These are phyloP conservation scores for Phaedon cochleariae DNA, from an alignment of 2,888 invertebrate genomes.

Conservation along the genomic window DNA sequence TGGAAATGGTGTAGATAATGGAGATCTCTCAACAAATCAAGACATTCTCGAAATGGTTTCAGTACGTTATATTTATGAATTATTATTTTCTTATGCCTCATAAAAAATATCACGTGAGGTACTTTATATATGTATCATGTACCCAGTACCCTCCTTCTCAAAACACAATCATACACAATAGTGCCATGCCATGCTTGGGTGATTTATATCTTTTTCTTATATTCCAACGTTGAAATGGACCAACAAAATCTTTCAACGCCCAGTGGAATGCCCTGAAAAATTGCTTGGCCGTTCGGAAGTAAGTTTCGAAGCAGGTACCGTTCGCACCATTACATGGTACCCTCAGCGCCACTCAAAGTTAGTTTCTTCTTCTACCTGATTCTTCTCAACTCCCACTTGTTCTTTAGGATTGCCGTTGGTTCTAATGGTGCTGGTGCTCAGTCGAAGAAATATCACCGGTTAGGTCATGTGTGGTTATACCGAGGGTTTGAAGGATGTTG, in stretches of 20 bases:
- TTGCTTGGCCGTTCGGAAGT: constrained; percentile 51
- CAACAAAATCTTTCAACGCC: constrained; percentile 27
- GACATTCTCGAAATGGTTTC: too few relatives aligned
- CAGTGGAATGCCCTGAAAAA: constrained; percentile 55
- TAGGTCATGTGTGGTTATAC: not conserved
- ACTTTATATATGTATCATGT: too few relatives aligned
- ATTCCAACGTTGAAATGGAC: constrained; percentile 5
- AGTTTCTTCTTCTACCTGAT: constrained; percentile 47
- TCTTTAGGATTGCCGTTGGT: constrained; percentile 35
- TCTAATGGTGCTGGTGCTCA: not conserved
- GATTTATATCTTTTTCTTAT: not conserved
- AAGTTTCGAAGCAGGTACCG: constrained; percentile 46
- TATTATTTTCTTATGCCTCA: not conserved
- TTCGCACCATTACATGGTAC: not conserved
- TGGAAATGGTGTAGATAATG: too few relatives aligned
- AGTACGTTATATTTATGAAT: too few relatives aligned
- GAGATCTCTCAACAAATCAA: too few relatives aligned
- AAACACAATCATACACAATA: not conserved
- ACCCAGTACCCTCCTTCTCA: not conserved
- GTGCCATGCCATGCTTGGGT: not conserved
- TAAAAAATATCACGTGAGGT: not conserved
- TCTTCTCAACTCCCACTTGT: constrained; percentile 48
- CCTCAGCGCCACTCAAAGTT: constrained; percentile 38
- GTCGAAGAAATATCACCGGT: constrained; percentile 6
- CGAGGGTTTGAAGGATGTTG: not conserved